Conservation (phyloP, 2,113 vertebrate species). For the Ifrita kowaldi region DNA sequence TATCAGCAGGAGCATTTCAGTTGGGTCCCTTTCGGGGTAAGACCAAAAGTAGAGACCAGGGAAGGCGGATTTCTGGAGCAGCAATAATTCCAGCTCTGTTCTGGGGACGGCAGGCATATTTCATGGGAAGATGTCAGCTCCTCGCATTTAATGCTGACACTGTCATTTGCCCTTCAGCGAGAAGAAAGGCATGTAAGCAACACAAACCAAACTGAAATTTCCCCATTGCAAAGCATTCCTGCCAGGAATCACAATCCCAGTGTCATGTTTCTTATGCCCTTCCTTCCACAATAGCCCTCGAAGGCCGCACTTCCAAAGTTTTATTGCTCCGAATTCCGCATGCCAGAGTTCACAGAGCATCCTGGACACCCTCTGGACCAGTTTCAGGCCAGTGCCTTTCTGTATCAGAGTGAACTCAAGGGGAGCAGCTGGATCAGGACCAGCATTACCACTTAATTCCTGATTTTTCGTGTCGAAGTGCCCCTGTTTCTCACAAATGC, state of each 20-base stretch:
- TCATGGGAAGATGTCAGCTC: not conserved
- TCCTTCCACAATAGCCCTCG: not conserved
- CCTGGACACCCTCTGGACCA: not conserved
- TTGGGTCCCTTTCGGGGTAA: not conserved
- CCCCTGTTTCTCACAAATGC: not conserved
- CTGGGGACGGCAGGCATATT: not conserved
- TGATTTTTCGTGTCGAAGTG: accelerated
- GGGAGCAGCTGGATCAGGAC: not conserved
- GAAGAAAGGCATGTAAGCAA: constrained; percentile 4
- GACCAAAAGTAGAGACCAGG: not conserved
- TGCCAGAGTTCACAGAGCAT: not conserved
- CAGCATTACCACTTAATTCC: not conserved
- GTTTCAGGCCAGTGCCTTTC: not conserved
- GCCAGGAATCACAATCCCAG: not conserved
- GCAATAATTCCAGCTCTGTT: not conserved
- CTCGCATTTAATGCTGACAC: not conserved
- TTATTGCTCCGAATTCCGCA: not conserved
- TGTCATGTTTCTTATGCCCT: not conserved
- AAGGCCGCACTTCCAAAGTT: not conserved
- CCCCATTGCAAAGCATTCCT: not conserved
- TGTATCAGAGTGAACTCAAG: not conserved
- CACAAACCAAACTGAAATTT: not conserved
- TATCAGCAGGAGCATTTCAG: not conserved
- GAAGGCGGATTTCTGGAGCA: not conserved
- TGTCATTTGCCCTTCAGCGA: constrained; percentile 4